Percentiles rank a stretch among this genome's conserved stretches.
phyloP scores from a whole-genome alignment of 2,113 vertebrate species.

The Mirza zaza region DNA sequence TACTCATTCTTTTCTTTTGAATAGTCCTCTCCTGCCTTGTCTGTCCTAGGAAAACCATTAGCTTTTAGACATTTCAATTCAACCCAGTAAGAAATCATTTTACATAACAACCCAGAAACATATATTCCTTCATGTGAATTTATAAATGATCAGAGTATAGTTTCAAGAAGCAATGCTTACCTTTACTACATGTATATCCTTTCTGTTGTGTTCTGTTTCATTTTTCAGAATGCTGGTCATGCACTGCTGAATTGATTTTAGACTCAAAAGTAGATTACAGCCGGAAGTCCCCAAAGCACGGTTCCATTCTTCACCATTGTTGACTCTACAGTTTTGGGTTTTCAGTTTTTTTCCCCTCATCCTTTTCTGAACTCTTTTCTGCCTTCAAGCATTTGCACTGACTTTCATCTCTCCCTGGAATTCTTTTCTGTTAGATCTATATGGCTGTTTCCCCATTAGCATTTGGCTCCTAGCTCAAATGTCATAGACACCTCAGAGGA shows the following conservation, averaged over 20 bases:
- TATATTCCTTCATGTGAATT: slow-evolving; percentile 3
- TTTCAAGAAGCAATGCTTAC: neutral
- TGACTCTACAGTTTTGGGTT: neutral
- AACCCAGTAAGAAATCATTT: neutral
- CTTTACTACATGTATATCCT: neutral
- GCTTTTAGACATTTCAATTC: slow-evolving; percentile 4
- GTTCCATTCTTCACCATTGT: neutral
- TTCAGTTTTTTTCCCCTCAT: neutral
- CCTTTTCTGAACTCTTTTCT: neutral
- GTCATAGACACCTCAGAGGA: neutral
- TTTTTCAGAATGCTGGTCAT: neutral
- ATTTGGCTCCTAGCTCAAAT: neutral
- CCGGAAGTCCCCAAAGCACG: neutral
- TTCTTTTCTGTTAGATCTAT: neutral
- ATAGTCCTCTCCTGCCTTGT: neutral
- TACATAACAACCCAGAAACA: neutral
- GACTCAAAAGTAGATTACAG: neutral
- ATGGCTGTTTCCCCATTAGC: neutral
- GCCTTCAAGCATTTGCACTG: neutral
- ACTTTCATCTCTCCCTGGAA: neutral
- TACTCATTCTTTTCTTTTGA: slow-evolving; percentile 16
- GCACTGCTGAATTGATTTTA: slow-evolving; percentile 27
- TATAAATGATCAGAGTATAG: slow-evolving; percentile 4
- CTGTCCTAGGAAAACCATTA: neutral
- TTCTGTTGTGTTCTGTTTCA: neutral